Evolutionary conservation across 1,140 invertebrate species (phyloP).

Genomic region (Bradynema listronoti): DNA sequence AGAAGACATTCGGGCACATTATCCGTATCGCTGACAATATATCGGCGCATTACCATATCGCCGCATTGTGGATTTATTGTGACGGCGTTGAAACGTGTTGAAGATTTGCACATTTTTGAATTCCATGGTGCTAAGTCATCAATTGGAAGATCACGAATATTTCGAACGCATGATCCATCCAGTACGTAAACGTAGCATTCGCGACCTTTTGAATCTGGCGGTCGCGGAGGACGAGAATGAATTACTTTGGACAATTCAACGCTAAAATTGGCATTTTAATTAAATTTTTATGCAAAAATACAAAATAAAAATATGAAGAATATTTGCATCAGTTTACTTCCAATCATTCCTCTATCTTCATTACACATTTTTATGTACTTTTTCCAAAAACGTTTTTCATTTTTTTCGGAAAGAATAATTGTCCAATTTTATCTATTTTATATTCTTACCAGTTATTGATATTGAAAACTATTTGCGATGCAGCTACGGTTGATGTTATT

Average conservation of each 20-base stretch:
- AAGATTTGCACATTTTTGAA: slow-evolving; percentile 31
- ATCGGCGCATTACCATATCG: slow-evolving; percentile 20
- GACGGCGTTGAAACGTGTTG: slow-evolving; percentile 25
- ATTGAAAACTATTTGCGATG: slow-evolving; percentile 23
- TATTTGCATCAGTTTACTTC: background rate
- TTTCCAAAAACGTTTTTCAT: too few species aligned
- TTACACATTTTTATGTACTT: too few species aligned
- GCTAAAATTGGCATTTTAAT: slow-evolving; percentile 5
- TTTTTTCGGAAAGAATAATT: background rate
- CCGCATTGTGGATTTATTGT: slow-evolving; percentile 5
- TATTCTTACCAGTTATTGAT: slow-evolving; percentile 22
- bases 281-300: slow-evolving; percentile 6
- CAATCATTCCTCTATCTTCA: too few species aligned
- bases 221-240: slow-evolving; percentile 17
- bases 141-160: slow-evolving; percentile 24
- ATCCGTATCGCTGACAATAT: slow-evolving; percentile 21
- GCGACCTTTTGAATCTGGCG: slow-evolving; percentile 19
- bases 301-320: too few species aligned
- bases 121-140: slow-evolving; percentile 31
- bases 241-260: slow-evolving; percentile 21
- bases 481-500: slow-evolving; percentile 22
- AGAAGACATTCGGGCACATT: slow-evolving; percentile 22
- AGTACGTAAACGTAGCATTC: slow-evolving; percentile 24
- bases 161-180: slow-evolving; percentile 18
- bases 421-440: too few species aligned